Evolutionary conservation across 2,888 invertebrate genomes (phyloP).

Genomic region (Lithophane ornitopus): DNA sequence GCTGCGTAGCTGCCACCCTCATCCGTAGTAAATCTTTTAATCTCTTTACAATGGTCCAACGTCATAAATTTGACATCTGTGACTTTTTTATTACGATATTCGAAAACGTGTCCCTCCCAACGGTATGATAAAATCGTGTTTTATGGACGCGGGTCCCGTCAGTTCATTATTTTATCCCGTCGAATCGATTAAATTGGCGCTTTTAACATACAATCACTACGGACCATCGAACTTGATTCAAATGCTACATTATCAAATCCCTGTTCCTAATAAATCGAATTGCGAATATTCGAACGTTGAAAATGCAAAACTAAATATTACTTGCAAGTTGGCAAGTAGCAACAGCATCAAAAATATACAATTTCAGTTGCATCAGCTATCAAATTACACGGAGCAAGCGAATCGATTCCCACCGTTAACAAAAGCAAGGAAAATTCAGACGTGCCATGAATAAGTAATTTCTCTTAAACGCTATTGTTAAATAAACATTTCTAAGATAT

Average conservation of each 20-base stretch:
- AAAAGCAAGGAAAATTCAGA: constrained; percentile 82
- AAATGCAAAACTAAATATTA: constrained; percentile 46
- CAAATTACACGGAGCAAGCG: constrained; percentile 68
- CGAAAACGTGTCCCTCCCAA: constrained; percentile 88
- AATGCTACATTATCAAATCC: constrained; percentile 50
- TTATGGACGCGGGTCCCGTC: constrained; percentile 85
- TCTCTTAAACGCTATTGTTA: constrained; percentile 85
- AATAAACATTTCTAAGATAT: constrained; percentile 81
- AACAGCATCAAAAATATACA: constrained; percentile 55
- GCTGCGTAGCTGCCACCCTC: constrained; percentile 74
- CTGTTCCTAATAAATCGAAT: constrained; percentile 41
- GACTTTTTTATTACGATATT: constrained; percentile 90
- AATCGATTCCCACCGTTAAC: constrained; percentile 76
- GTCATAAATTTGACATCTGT: constrained; percentile 91
- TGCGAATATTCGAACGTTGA: constrained; percentile 30
- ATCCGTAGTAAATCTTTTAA: constrained; percentile 89
- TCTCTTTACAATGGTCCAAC: constrained; percentile 89
- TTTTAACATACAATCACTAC: constrained; percentile 69
- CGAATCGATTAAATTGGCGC: constrained; percentile 85
- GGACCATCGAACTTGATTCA: constrained; percentile 61
- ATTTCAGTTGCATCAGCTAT: constrained; percentile 69
- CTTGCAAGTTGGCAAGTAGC: constrained; percentile 39
- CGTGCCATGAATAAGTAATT: constrained; percentile 86
- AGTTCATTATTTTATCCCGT: constrained; percentile 88
- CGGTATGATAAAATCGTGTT: constrained; percentile 90